These are phyloP conservation scores for Pipistrellus kuhlii DNA, from an alignment of 2,797 vertebrate species.

Conservation along the genomic window DNA sequence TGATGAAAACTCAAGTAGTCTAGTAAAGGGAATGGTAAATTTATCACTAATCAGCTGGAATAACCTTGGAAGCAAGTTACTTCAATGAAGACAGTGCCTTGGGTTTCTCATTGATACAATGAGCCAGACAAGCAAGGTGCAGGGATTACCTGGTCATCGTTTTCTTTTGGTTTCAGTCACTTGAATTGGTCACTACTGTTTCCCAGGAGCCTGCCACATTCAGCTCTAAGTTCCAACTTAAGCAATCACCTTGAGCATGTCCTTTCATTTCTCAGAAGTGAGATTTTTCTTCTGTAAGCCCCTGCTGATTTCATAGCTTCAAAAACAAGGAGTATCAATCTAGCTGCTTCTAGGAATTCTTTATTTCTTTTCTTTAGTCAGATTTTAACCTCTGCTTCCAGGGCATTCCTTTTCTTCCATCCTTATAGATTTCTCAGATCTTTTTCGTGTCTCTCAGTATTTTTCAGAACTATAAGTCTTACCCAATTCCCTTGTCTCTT, in stretches of 20 bases:
- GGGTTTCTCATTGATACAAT: neutral
- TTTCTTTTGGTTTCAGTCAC: slow-evolving; percentile 20
- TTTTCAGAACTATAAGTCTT: neutral
- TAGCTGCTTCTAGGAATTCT: neutral
- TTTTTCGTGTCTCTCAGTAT: neutral
- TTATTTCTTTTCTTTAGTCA: neutral
- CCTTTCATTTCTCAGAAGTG: slow-evolving; percentile 20
- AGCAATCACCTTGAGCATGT: neutral
- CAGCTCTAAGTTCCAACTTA: neutral
- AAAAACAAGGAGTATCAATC: neutral
- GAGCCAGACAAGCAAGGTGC: neutral
- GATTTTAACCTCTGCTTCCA: neutral
- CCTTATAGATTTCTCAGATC: neutral
- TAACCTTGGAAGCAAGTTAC: neutral
- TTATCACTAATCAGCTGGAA: neutral
- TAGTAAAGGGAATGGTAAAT: neutral
- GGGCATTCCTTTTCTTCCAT: neutral
- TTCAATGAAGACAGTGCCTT: neutral
- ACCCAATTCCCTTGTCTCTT: neutral
- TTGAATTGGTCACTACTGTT: neutral
- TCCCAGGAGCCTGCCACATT: neutral
- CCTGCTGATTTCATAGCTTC: neutral
- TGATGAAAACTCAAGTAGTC: neutral
- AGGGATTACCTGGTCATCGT: neutral
- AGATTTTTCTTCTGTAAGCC: neutral